Percentiles rank a stretch among this genome's conserved stretches.
phyloP scores from a whole-genome alignment of 2,797 vertebrate genomes.

The Tadarida brasiliensis region DNA sequence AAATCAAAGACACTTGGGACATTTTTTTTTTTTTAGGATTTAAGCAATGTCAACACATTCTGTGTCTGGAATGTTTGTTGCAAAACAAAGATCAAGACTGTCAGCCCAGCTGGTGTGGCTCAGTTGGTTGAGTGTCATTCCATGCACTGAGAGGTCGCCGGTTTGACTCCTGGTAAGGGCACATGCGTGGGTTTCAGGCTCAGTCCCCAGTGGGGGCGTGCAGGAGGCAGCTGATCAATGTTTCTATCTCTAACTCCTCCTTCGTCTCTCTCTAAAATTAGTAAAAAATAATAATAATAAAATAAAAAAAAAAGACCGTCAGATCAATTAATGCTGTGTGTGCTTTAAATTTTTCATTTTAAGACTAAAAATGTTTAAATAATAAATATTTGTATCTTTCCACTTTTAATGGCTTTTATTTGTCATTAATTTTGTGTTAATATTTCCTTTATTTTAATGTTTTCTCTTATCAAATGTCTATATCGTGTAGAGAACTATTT shows the following conservation, averaged over 20 bases:
- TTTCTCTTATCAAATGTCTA: conserved; percentile 25
- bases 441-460: neutral
- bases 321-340: neutral
- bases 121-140: too few species aligned
- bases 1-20: neutral
- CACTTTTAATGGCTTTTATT: neutral
- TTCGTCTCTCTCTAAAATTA: too few species aligned
- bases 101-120: neutral
- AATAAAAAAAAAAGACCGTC: neutral
- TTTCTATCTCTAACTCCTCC: too few species aligned
- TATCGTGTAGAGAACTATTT: conserved; percentile 48
- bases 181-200: too few species aligned
- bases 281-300: too few species aligned
- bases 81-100: conserved; percentile 48
- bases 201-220: too few species aligned
- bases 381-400: conserved; percentile 45
- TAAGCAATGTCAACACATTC: neutral
- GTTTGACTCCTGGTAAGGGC: too few species aligned
- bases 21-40: neutral
- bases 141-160: too few species aligned
- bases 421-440: conserved; percentile 37
- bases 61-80: conserved; percentile 8
- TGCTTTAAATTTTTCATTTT: conserved; percentile 19
- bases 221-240: too few species aligned
- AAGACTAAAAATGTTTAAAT: neutral